Evolutionary conservation across 2,888 invertebrate species (phyloP).

Genomic region (Lepidochrysops patricia): DNA sequence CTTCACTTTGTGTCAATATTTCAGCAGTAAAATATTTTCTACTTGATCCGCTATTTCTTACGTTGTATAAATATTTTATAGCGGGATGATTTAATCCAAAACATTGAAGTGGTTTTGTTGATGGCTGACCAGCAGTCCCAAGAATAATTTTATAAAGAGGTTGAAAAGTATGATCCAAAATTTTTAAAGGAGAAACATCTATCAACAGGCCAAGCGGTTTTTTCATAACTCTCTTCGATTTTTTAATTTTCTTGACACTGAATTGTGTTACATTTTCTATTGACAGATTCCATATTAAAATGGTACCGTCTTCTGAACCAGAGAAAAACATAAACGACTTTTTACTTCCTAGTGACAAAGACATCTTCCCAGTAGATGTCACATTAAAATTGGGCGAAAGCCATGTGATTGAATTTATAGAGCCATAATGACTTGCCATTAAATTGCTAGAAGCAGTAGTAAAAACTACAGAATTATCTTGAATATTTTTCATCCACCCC

Average conservation of each 20-base stretch:
- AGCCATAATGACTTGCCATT: conserved; percentile 75
- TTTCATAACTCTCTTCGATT: conserved; percentile 58
- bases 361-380: conserved; percentile 74
- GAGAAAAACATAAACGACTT: conserved; percentile 77
- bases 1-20: conserved; percentile 41
- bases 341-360: conserved; percentile 39
- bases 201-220: conserved; percentile 75
- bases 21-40: conserved; percentile 57
- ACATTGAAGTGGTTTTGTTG: conserved; percentile 55
- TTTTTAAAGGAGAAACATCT: conserved; percentile 75
- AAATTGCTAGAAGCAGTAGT: conserved; percentile 77
- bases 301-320: conserved; percentile 78
- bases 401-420: conserved; percentile 81
- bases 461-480: conserved; percentile 72
- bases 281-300: conserved; percentile 82
- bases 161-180: conserved; percentile 75
- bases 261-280: conserved; percentile 48
- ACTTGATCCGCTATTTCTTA: conserved; percentile 42
- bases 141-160: conserved; percentile 76
- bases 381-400: conserved; percentile 76
- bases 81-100: conserved; percentile 50
- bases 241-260: conserved; percentile 51
- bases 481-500: conserved; percentile 80
- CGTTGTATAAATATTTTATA: conserved; percentile 45
- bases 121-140: conserved; percentile 54